Conservation (phyloP, 2,888 invertebrate species). For the Sussaba pulchella region DNA sequence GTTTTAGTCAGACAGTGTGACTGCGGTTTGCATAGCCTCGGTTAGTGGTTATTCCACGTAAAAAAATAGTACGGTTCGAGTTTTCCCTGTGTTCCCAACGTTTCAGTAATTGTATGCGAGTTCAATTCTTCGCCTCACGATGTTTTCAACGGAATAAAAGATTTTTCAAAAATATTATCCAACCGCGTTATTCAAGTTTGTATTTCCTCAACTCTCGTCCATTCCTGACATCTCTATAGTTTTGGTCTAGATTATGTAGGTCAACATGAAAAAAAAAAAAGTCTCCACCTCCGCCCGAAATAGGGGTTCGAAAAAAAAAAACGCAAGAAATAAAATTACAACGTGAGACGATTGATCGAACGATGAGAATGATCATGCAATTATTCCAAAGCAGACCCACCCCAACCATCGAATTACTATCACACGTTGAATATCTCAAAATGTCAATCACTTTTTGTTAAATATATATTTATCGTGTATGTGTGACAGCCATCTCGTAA, state of each 20-base stretch:
- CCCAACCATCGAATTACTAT: conserved; percentile 36
- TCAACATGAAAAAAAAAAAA: too few species aligned
- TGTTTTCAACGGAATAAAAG: not conserved
- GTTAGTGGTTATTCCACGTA: not conserved
- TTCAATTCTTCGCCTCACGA: conserved; percentile 13
- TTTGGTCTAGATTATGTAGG: too few species aligned
- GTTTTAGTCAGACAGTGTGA: not conserved
- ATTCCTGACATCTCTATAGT: too few species aligned
- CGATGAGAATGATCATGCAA: conserved; percentile 37
- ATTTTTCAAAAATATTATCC: not conserved
- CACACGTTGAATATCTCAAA: conserved; percentile 34
- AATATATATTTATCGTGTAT: conserved; percentile 53
- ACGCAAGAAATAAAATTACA: not conserved
- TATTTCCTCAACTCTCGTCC: too few species aligned
- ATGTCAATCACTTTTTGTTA: conserved; percentile 11
- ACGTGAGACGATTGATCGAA: conserved; percentile 5
- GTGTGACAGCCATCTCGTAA: conserved; percentile 74
- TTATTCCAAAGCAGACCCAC: conserved; percentile 14
- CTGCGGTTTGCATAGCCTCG: not conserved
- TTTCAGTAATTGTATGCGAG: conserved; percentile 8
- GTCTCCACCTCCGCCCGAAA: too few species aligned
- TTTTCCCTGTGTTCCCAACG: conserved; percentile 18
- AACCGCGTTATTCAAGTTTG: not conserved
- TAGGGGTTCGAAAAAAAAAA: too few species aligned
- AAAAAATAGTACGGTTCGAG: not conserved